Conservation (phyloP, 2,888 invertebrate genomes). For the Melanchra persicariae region DNA sequence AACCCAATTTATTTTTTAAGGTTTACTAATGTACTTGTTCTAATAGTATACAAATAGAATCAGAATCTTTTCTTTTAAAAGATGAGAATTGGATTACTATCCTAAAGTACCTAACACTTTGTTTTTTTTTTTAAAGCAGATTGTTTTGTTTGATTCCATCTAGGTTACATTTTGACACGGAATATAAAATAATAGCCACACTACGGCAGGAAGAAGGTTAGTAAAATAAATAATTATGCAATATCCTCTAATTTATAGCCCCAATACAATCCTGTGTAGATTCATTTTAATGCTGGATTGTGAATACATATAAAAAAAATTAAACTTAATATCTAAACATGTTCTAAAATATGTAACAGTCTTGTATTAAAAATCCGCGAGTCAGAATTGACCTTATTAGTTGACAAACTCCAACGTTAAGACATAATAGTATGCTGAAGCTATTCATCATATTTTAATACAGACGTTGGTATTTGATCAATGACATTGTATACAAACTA, state of each 20-base stretch:
- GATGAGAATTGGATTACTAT: no score
- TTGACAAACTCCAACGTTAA: slow-evolving; percentile 2
- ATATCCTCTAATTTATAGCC: slow-evolving; percentile 6
- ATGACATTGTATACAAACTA: slow-evolving; percentile 48
- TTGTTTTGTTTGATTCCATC: no score
- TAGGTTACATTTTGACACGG: not conserved
- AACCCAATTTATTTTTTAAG: slow-evolving; percentile 20
- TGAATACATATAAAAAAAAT: not conserved
- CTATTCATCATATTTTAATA: slow-evolving; percentile 34
- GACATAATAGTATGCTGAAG: slow-evolving; percentile 20
- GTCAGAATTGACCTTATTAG: not conserved
- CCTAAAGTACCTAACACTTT: no score
- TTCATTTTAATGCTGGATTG: not conserved
- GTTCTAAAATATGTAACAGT: not conserved
- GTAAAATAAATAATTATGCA: no score
- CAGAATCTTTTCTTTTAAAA: no score
- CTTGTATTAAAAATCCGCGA: not conserved
- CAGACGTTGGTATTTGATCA: slow-evolving; percentile 44
- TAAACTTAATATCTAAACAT: not conserved
- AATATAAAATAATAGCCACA: not conserved
- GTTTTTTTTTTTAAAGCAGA: no score
- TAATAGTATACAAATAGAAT: no score
- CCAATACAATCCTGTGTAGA: not conserved
- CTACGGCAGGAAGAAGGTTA: not conserved
- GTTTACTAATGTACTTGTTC: no score